Evolutionary conservation across 1,140 invertebrate genomes (phyloP), one percentile per base, ranked within the genome.

Genomic region (Drosophila auraria): DNA sequence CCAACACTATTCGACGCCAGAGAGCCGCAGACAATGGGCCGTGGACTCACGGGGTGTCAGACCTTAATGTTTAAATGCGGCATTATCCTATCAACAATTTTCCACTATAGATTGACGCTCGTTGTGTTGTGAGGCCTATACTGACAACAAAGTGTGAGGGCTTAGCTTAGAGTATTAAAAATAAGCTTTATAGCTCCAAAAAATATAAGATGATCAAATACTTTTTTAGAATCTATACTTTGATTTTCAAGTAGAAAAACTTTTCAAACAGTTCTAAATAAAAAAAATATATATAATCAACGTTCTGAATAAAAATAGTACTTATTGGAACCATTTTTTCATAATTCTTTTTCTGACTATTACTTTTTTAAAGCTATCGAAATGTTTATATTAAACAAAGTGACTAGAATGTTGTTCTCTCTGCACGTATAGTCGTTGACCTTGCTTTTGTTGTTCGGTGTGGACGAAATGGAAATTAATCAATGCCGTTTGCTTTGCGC

Each of bases 391-490:
- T 33, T 33, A 9, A 30, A 30, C 27, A 30, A 30, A 30, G 27
- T 30, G 5, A 30, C 27, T 7, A 30, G 27, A 30, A 30, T 30
- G 23, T 61, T 71, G 36, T 17, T 12, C 11, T 15, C 64, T 30
- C 17, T 71, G 63, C 27, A 59, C n/a, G 30, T 58, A 50, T 71
- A 75, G 68, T 69, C 63, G 63, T 56, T 75, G 80, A 69, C 79
- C 68, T 83, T 87, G 80, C 80, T 61, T 70, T 80, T 64, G 63
- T 82, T 60, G 73, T 64, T 77, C 51, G 47, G 56, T 51, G 69
- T 73, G 71, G 72, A 62, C 80, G 76, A 87, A 87, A 87, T 87
- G 83, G 77, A 87, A 87, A 87, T 87, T 87, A 87, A 87, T 87
- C 83, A 87, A 87, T 87, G 83, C 83, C 83, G 68, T 83, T 87